Evolutionary conservation across 2,113 vertebrate genomes (phyloP).

Genomic region (Odocoileus virginianus): DNA sequence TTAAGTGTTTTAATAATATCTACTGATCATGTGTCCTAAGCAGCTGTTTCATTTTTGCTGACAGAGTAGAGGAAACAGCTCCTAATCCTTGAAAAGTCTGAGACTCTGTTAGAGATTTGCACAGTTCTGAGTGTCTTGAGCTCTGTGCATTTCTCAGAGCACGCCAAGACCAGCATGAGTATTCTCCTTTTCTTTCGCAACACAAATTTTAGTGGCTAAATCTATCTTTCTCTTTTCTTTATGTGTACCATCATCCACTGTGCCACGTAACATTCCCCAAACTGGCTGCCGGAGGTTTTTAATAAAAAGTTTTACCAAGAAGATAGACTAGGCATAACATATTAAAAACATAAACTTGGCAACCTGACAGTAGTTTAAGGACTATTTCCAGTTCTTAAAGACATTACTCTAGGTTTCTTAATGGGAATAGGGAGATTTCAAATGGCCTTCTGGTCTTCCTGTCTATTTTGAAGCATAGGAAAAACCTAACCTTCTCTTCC

Average conservation of each 20-base stretch:
- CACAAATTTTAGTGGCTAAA: background rate
- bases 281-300: background rate
- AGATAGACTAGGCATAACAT: background rate
- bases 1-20: conserved; percentile 44
- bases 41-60: conserved; percentile 22
- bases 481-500: fast-evolving
- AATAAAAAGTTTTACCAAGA: background rate
- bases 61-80: background rate
- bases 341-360: background rate
- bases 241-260: background rate
- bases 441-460: background rate
- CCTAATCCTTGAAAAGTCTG: background rate
- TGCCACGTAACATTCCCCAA: background rate
- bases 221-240: background rate
- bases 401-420: background rate
- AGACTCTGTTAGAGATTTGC: background rate
- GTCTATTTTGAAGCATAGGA: background rate
- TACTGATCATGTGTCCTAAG: background rate
- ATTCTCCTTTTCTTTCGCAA: background rate
- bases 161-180: background rate
- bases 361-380: background rate
- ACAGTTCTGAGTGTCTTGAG: background rate
- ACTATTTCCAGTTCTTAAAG: background rate
- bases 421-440: background rate
- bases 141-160: background rate